Evolutionary conservation across 2,113 vertebrate species (phyloP), one percentile per base, ranked within the genome.

Genomic region (Cisticola juncidis): DNA sequence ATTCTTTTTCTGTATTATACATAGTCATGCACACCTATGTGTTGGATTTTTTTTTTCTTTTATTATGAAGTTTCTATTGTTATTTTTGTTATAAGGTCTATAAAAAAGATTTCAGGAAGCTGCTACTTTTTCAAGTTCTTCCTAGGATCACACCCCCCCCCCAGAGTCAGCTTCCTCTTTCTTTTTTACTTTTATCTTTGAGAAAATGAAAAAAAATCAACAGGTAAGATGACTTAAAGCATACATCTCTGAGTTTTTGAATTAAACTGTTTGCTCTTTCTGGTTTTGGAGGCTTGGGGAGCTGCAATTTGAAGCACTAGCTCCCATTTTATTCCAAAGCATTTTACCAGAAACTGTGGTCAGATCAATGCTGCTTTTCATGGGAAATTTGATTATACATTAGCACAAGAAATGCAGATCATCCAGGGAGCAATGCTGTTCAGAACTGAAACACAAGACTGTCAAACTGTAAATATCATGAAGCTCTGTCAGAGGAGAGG

Each of bases 361-460:
- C 56, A 77, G 38, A 47, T 53, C 14, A 50, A 13, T 29, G 29
- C 14, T 77, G 40, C 6, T 0, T 88, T 58, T 88, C 29, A 51
- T 12, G 45, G 29, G n/a, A 88, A 38, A 74, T 81, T 74, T 73
- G 50, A 66, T 66, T 31, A 26, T 4, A 57, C 64, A 9, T 74
- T 84, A 57, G 60, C 42, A 94, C 13, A 35, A 77, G 50, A 83
- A 81, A 86, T 36, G 22, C 72, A 86, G 76, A 29, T 90, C 50
- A 50, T 18, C 25, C 0, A 0, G 18, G 12, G 3, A 66, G 50
- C 38, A 65, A 16, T 38, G 47, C 22, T 82, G 28, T 18, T 44
- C 11, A 70, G 35, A 88, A 58, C 3, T 16, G 7, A 86, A 57
- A 69, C 17, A 35, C 1, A 10, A 45, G 44, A n/a, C 47, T 35